Evolutionary conservation across 1,140 invertebrate species (phyloP), one percentile per base, ranked within the genome.

Genomic region (Colletes latitarsis): DNA sequence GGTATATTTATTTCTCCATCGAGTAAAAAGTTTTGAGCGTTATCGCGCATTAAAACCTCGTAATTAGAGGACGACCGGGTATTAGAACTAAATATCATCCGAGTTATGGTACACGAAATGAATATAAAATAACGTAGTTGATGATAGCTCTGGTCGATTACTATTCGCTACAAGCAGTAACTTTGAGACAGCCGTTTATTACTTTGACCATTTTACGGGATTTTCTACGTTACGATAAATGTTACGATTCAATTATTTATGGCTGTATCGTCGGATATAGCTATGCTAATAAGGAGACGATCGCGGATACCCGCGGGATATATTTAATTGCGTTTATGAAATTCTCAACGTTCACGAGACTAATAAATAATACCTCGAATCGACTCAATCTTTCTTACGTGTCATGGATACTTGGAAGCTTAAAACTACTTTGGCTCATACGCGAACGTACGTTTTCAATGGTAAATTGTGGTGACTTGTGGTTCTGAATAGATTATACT

Each of bases 181-280:
- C 58, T 66, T 73, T 46, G 12, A 64, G 19, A 0, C 49, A 19
- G 19, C 49, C 53, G 55, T 78, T 64, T 72, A 64, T 79, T 17
- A 71, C 77, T n/a, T 66, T n/a, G 43, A n/a, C 69, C 68, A 30
- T 43, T 79, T 73, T 57, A 57, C 69, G 10, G 39, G 60, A 52
- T 70, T 73, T 43, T 30, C 69, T 39, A 39, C 63, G 41, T 57
- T 55, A 21, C 60, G 60, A 73, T 66, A 73, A 79, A 73, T 17
- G 69, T 63, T 79, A 73, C 69, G 69, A 73, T 79, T 79, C 69
- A 6, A 72, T 78, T 78, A 78, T 78, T 78, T 78, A 78, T 10
- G 49, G 8, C 58, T 4, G 39, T 3, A 63, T n/a, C 76, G 58
- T 19, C 30, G 46, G 14, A 14, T 49, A 68, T 68, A 55, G 66